A percentile compares a stretch with the other conserved stretches of the same genome.
Conservation (phyloP, 2,113 vertebrate species). For the Megatriorchis doriae region DNA sequence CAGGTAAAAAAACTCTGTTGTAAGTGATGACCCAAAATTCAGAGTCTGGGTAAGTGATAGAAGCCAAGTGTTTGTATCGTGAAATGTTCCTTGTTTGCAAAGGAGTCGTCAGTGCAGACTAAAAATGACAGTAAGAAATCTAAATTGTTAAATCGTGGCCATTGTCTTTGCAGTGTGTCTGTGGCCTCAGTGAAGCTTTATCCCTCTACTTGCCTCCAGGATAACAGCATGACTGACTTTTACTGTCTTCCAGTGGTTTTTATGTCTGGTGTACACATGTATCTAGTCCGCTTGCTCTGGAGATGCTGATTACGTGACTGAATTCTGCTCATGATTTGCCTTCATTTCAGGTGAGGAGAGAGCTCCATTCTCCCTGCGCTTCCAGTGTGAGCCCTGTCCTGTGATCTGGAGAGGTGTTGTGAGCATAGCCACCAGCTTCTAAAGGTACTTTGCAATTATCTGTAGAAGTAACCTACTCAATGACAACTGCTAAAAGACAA, state of each 20-base stretch:
- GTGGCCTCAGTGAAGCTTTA: not conserved
- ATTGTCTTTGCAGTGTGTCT: not conserved
- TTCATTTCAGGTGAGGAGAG: not conserved
- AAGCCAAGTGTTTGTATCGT: not conserved
- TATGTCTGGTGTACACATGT: not conserved
- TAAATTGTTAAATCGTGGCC: not conserved
- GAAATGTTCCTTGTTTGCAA: not conserved
- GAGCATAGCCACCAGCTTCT: not conserved
- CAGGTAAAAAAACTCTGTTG: not conserved
- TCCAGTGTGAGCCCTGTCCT: not conserved
- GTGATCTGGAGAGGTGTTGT: fast-evolving
- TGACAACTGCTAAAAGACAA: not conserved
- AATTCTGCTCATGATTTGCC: not conserved
- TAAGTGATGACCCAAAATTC: not conserved
- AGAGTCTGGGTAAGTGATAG: not conserved
- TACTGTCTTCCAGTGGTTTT: not conserved
- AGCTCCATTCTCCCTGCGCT: not conserved
- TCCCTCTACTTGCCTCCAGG: not conserved
- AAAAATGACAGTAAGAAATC: not conserved
- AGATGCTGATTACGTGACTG: not conserved
- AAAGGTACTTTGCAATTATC: not conserved
- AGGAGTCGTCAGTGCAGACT: not conserved
- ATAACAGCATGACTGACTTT: not conserved
- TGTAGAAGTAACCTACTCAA: not conserved
- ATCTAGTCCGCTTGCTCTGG: not conserved